Conservation (phyloP, 2,888 invertebrate genomes). For the Mesorhabditis spiculigera region DNA sequence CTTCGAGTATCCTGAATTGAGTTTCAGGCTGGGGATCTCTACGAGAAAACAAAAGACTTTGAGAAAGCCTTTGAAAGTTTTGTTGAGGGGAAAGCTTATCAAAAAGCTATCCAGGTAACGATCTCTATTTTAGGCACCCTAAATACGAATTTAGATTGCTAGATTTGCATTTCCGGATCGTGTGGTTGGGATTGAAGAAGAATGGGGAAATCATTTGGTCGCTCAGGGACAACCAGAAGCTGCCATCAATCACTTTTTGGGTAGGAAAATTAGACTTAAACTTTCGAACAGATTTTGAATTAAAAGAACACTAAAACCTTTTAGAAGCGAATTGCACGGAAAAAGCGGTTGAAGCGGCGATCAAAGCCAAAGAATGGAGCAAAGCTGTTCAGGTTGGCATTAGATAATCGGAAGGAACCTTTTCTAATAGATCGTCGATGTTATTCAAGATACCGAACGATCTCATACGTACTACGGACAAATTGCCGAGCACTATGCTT, state of each 20-base stretch:
- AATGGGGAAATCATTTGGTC: slow-evolving; percentile 86
- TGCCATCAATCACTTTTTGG: slow-evolving; percentile 95
- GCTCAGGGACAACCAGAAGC: slow-evolving; percentile 83
- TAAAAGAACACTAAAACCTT: too few relatives aligned
- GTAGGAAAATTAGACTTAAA: slow-evolving; percentile 18
- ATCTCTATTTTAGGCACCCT: not conserved
- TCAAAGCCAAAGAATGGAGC: slow-evolving; percentile 86
- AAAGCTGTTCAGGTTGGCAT: slow-evolving; percentile 71
- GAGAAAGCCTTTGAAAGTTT: slow-evolving; percentile 75
- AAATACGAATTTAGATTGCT: slow-evolving; percentile 68
- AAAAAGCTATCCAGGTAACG: slow-evolving; percentile 58
- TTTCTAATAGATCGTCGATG: slow-evolving; percentile 29
- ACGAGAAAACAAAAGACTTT: slow-evolving; percentile 70
- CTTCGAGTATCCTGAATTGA: not conserved
- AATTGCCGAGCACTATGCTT: slow-evolving; percentile 77
- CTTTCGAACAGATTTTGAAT: not conserved
- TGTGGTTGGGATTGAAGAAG: slow-evolving; percentile 83
- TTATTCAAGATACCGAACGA: slow-evolving; percentile 17
- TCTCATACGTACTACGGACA: slow-evolving; percentile 71
- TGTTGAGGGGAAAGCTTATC: slow-evolving; percentile 71
- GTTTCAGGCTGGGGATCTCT: slow-evolving; percentile 73
- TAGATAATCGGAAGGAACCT: not conserved
- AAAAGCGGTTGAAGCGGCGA: slow-evolving; percentile 83
- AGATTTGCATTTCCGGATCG: slow-evolving; percentile 68
- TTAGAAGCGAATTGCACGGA: slow-evolving; percentile 49